Evolutionary conservation across 2,113 vertebrate genomes (phyloP).

Genomic region (Callithrix jacchus): DNA sequence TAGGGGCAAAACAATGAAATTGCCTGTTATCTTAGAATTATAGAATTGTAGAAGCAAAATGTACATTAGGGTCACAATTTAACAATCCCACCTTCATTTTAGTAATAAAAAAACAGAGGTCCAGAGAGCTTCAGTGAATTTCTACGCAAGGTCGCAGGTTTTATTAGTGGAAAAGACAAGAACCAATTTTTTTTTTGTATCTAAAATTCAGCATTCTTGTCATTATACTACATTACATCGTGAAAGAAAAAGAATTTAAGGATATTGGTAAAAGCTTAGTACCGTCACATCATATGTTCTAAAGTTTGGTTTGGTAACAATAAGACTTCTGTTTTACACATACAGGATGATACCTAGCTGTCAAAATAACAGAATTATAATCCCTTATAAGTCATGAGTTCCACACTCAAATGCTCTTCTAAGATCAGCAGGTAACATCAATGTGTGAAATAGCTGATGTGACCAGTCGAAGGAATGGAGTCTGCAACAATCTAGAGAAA

Average conservation of each 20-base stretch:
- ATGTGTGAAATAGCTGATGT: neutral
- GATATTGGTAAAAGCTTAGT: neutral
- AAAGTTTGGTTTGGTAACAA: neutral
- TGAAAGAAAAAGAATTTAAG: slow-evolving; percentile 22
- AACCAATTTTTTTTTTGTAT: neutral
- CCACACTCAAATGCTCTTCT: neutral
- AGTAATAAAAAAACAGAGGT: neutral
- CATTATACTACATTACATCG: neutral
- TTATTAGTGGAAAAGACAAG: slow-evolving; percentile 29
- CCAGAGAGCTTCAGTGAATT: neutral
- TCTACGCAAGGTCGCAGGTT: slow-evolving; percentile 13
- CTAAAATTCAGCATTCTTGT: neutral
- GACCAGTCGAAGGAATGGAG: neutral
- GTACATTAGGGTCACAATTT: neutral
- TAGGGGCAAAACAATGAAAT: slow-evolving; percentile 27
- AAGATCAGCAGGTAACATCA: neutral
- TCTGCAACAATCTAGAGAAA: neutral
- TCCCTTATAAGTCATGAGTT: neutral
- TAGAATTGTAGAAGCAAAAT: slow-evolving; percentile 7
- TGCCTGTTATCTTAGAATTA: slow-evolving; percentile 17
- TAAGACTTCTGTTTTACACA: neutral
- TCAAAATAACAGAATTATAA: slow-evolving; percentile 2
- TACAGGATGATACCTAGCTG: neutral
- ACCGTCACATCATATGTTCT: neutral
- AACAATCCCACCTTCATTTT: neutral